phyloP scores from a whole-genome alignment of 1,140 invertebrate species.

The Samia ricini region DNA sequence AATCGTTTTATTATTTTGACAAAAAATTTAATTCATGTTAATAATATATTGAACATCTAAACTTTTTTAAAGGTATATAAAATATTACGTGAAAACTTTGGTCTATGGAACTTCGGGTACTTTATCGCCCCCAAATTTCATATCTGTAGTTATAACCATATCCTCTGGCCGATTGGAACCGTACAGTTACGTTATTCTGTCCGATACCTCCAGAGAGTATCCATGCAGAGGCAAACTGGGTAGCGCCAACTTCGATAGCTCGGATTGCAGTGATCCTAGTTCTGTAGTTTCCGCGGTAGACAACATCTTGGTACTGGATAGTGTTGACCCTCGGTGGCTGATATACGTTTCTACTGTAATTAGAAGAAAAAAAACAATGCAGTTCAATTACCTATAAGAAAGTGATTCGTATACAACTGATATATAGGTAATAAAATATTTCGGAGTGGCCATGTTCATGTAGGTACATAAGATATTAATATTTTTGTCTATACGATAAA shows the following conservation, averaged over 20 bases:
- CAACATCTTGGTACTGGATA: constrained; percentile 41
- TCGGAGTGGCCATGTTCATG: too few species aligned
- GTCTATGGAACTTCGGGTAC: too few species aligned
- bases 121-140: constrained; percentile 44
- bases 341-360: constrained; percentile 41
- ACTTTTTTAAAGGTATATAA: too few species aligned
- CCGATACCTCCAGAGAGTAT: constrained; percentile 42
- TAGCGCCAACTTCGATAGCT: constrained; percentile 39
- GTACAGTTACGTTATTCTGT: constrained; percentile 34
- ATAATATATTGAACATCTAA: too few species aligned
- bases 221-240: constrained; percentile 37
- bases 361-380: constrained; percentile 16
- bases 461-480: too few species aligned
- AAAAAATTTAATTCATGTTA: too few species aligned
- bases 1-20: too few species aligned
- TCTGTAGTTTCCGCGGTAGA: constrained; percentile 31
- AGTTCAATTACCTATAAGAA: too few species aligned
- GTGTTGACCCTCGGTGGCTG: constrained; percentile 33
- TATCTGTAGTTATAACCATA: constrained; percentile 43
- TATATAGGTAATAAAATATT: too few species aligned
- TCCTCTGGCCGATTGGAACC: constrained; percentile 34
- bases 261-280: constrained; percentile 39
- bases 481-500: too few species aligned
- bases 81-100: too few species aligned
- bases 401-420: too few species aligned